Evolutionary conservation across 2,888 invertebrate species (phyloP), one percentile per base, ranked within the genome.

Genomic region (Acanthosepion lycidas): DNA sequence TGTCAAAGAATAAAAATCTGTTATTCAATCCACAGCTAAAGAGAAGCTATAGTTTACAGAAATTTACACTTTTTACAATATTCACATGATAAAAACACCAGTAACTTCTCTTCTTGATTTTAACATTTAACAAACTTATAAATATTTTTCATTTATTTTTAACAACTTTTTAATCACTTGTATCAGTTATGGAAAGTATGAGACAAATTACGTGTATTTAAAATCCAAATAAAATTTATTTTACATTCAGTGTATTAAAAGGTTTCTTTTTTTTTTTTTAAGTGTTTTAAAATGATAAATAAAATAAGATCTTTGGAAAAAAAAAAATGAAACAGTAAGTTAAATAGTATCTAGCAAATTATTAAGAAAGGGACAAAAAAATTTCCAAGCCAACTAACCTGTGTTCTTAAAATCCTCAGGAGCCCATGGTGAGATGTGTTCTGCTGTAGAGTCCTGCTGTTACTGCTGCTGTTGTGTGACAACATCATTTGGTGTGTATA

Each of bases 401-500:
- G 78, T 78, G n/a, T 78, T 78, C 78, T 78, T 78, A 15, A 78
- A 78, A 78, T n/a, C 78, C 78, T 78, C 78, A 78, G 78, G 78
- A 78, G 78, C 78, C 78, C 78, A 93, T 93, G 49, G 93, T 53
- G 49, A 93, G 49, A 53, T 93, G 93, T 93, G 53, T 93, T 53
- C 93, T 51, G 93, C 51, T 93, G 93, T 93, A 51, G 93, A 93
- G 93, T 93, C n/a, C 49, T 93, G 53, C 53, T 53, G 49, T 93
- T 93, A 93, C 93, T 93, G 93, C 93, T 93, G 93, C 93, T 93
- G 93, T 93, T 93, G 51, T 93, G 93, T 93, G 93, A 49, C 49
- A 51, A n/a, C 93, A 51, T 49, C 49, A 51, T n/a, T 51, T 49
- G 53, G 93, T 51, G 93, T 93, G 51, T 93, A n/a, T 93, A 20